phyloP scores from a whole-genome alignment of 2,888 invertebrate species.

The Neuroscelio doddi region DNA sequence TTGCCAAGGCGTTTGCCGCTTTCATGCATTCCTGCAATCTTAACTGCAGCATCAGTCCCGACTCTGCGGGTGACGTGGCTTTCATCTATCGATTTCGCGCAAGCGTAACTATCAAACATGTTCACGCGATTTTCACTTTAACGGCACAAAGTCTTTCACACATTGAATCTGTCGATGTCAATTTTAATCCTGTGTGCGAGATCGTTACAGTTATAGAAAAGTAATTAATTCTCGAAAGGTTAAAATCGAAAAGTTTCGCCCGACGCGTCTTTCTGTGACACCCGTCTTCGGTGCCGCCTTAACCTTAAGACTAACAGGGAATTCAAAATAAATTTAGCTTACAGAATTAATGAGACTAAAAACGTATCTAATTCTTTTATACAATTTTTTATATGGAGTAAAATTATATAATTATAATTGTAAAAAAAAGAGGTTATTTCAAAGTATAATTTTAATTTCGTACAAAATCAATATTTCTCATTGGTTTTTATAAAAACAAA shows the following conservation, averaged over 20 bases:
- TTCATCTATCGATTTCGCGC: constrained; percentile 3
- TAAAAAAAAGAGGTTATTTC: no score
- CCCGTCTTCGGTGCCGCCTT: no score
- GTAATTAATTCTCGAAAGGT: constrained; percentile 51
- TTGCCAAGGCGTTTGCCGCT: background rate
- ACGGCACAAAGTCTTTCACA: background rate
- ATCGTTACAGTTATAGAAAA: constrained; percentile 20
- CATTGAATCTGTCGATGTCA: constrained; percentile 1
- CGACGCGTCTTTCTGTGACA: constrained; percentile 2
- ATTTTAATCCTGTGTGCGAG: constrained; percentile 4
- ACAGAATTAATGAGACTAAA: no score
- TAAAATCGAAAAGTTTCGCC: constrained; percentile 46
- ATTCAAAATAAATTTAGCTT: no score
- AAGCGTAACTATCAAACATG: constrained; percentile 2
- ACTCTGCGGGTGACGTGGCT: constrained; percentile 7
- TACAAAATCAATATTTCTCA: no score
- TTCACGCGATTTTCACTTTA: constrained; percentile 8
- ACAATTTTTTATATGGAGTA: no score
- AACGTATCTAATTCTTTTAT: no score
- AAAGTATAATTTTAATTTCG: no score
- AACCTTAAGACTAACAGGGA: no score
- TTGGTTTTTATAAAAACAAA: no score
- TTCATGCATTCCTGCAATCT: constrained; percentile 5
- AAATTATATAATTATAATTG: no score
- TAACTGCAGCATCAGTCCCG: background rate